A percentile compares a stretch with the other conserved stretches of the same genome.
Evolutionary conservation across 2,888 invertebrate genomes (phyloP).

Genomic region (Pristionchus japonicus): DNA sequence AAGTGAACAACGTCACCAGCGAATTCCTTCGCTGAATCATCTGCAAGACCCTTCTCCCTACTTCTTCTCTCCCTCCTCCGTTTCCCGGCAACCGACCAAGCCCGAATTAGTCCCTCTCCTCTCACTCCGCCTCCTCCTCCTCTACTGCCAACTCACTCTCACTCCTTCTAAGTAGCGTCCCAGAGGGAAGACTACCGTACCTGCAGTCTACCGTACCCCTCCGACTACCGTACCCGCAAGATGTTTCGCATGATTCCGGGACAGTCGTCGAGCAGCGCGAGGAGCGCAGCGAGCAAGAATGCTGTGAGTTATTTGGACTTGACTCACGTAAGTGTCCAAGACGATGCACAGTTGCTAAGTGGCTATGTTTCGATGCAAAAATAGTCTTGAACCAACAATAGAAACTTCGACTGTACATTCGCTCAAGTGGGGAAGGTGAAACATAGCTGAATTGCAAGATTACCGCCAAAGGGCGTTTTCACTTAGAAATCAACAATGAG

Average conservation of each 20-base stretch:
- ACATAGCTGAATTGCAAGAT: too few species aligned
- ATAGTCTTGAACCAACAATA: too few species aligned
- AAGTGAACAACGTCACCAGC: not conserved
- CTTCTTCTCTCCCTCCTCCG: not conserved
- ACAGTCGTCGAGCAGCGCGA: not conserved
- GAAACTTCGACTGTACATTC: too few species aligned
- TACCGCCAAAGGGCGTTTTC: too few species aligned
- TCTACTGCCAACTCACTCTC: not conserved
- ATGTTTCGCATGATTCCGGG: slow-evolving; percentile 6
- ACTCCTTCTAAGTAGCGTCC: not conserved
- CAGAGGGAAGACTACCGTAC: not conserved
- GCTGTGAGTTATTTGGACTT: not conserved
- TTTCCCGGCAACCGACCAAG: not conserved
- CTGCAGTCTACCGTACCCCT: not conserved
- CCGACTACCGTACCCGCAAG: not conserved
- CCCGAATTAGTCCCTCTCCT: not conserved
- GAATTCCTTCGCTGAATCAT: too few species aligned
- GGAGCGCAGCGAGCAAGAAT: not conserved
- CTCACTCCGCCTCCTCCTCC: not conserved
- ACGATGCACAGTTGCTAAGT: too few species aligned
- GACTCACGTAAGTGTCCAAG: too few species aligned
- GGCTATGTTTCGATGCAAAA: not conserved
- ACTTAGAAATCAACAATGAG: too few species aligned
- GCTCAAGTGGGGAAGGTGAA: too few species aligned
- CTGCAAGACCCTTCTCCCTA: not conserved